These are phyloP conservation scores for Spilarctia lutea DNA, from an alignment of 2,888 invertebrate genomes.

Conservation along the genomic window DNA sequence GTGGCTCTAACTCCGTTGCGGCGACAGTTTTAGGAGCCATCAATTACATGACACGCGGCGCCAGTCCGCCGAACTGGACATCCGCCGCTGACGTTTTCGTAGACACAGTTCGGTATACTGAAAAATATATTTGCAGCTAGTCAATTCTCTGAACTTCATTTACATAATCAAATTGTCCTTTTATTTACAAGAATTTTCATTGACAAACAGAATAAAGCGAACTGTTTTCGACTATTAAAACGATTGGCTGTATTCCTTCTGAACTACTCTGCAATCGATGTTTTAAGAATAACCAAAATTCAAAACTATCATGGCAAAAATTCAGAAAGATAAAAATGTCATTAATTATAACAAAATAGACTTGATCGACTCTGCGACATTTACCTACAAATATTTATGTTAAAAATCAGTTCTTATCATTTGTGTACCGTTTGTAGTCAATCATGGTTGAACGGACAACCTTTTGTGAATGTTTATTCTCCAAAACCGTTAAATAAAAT, in stretches of 20 bases:
- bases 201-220: background rate
- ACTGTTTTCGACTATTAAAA: background rate
- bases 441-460: background rate
- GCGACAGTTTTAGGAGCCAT: slow-evolving; percentile 18
- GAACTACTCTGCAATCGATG: background rate
- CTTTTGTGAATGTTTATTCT: background rate
- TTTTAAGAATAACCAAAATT: background rate
- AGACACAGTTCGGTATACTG: background rate
- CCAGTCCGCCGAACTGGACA: background rate
- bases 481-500: background rate
- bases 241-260: background rate
- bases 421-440: background rate
- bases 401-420: background rate
- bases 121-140: background rate
- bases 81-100: background rate
- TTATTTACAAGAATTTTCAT: background rate
- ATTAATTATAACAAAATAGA: background rate
- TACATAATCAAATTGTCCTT: background rate
- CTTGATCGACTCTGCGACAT: too few relatives aligned
- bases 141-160: background rate
- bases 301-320: too few relatives aligned
- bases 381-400: background rate
- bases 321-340: too few relatives aligned
- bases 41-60: background rate
- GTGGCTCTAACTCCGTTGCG: background rate